phyloP scores from a whole-genome alignment of 2,113 vertebrate species.

The Megaleporinus macrocephalus region DNA sequence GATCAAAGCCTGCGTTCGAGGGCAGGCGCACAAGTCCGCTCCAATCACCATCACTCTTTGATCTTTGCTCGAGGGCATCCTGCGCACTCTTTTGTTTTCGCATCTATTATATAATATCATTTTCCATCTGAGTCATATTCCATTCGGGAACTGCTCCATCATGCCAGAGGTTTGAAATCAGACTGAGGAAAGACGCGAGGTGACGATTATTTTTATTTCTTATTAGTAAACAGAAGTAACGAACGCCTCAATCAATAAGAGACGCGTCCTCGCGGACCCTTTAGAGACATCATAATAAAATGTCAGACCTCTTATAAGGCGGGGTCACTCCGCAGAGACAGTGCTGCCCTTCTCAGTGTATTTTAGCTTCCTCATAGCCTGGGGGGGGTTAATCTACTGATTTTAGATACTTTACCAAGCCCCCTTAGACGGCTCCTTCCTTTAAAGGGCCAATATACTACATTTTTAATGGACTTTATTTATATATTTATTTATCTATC shows the following conservation, averaged over 20 bases:
- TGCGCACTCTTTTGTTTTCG: conserved; percentile 32
- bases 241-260: not conserved
- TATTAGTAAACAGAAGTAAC: not conserved
- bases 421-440: too few relatives aligned
- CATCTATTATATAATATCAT: conserved; percentile 37
- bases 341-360: not conserved
- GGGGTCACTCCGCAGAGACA: not conserved
- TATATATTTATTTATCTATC: too few relatives aligned
- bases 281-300: conserved; percentile 9
- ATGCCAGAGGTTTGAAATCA: conserved; percentile 24
- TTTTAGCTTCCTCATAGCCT: not conserved
- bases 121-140: conserved; percentile 29
- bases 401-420: not conserved
- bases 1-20: conserved; percentile 48
- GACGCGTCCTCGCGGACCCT: not conserved
- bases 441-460: too few relatives aligned
- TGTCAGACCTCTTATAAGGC: not conserved
- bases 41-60: conserved; percentile 52
- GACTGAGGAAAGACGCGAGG: not conserved
- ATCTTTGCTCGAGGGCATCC: conserved; percentile 52
- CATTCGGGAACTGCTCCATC: too few relatives aligned
- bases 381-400: not conserved
- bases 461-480: too few relatives aligned
- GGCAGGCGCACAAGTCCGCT: conserved; percentile 26
- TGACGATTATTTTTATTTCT: too few relatives aligned